Evolutionary conservation across 2,113 vertebrate species (phyloP), one percentile per base, ranked within the genome.

Genomic region (Pseudonaja textilis): DNA sequence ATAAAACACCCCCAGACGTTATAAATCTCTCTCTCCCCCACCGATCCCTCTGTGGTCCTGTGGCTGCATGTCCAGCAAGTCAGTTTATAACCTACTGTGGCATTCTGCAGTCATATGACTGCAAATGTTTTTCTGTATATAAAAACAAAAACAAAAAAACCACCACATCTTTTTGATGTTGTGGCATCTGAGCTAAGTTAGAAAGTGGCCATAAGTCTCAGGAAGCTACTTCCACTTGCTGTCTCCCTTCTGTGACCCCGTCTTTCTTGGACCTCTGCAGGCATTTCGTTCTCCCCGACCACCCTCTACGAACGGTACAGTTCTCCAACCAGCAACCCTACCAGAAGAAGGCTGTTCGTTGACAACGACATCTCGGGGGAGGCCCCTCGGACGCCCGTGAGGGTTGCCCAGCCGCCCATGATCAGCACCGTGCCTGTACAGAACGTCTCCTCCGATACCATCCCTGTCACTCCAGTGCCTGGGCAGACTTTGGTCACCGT

Each of bases 401-500:
- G 98, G 52, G 93, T 95, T 12, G 86, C 98, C 55, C 96, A 97
- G 0, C 95, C 97, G 42, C 96, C 98, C 0, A 87, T 97, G 56
- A 95, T 98, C 26, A 98, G 96, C 52, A 94, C 98, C 0, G 97
- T 98, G 1, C 97, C 98, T 0, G 95, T 97, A 92, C 98, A 97
- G 95, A 97, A 95, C 64, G 88, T 98, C 23, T 94, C 96, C 11
- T 95, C 96, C 0, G 98, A 98, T 12, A 52, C 98, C 0, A 96
- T 98, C 96, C 96, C 98, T 0, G 97, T 98, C 23, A 96, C 98
- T 2, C 97, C 98, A 0, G 98, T 98, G 95, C 98, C 98, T 0
- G 98, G 98, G 16, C 99, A 99, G 97, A 99, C 98, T 0, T 96
- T 99, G 95, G 98, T 99, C 25, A 98, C 98, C 0, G 98, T 99